Conservation (phyloP, 2,797 vertebrate species). For the Rallus crepitans region DNA sequence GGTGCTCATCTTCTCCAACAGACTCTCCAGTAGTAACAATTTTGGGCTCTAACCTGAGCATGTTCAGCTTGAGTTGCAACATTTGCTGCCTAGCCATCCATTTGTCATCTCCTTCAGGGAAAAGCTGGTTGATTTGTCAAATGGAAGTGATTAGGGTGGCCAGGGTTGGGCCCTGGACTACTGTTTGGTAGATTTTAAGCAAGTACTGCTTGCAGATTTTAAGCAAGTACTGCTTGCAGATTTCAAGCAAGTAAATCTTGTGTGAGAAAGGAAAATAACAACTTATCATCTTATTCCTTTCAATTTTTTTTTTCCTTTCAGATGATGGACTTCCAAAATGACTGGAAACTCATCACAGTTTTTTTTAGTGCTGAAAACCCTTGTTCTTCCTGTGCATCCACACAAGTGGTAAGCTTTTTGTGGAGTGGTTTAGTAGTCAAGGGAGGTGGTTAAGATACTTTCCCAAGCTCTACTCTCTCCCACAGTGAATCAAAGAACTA, state of each 20-base stretch:
- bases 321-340: conserved; percentile 76
- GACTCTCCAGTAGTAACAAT: neutral
- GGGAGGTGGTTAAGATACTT: neutral
- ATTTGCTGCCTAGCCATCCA: neutral
- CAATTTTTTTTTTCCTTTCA: conserved; percentile 19
- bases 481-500: neutral
- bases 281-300: neutral
- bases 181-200: neutral
- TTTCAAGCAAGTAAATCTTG: neutral
- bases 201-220: neutral
- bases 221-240: neutral
- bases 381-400: conserved; percentile 43
- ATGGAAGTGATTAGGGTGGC: neutral
- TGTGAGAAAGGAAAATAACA: neutral
- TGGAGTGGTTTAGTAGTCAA: neutral
- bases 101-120: neutral
- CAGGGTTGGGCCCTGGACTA: neutral
- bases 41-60: neutral
- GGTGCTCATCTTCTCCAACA: neutral
- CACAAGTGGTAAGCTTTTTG: conserved; percentile 45
- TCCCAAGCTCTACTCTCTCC: neutral
- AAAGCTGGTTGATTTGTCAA: neutral
- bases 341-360: conserved; percentile 83
- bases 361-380: conserved; percentile 67
- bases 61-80: neutral